phyloP scores from a whole-genome alignment of 2,113 vertebrate genomes.

The Mandrillus leucophaeus region DNA sequence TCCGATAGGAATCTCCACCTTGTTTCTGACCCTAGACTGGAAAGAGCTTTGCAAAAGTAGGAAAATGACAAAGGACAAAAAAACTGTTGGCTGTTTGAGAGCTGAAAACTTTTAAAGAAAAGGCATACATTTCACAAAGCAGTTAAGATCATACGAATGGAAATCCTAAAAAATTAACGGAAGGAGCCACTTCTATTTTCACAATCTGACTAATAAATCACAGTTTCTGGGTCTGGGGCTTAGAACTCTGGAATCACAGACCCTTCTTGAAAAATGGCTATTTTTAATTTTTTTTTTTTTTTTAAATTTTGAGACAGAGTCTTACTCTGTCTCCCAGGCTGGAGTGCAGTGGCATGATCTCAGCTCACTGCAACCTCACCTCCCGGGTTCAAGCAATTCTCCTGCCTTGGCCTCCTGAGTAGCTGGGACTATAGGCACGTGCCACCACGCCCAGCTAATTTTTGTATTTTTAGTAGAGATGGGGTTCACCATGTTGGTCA shows the following conservation, averaged over 20 bases:
- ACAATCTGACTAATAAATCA: not conserved
- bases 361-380: too few species aligned
- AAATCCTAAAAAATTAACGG: not conserved
- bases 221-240: not conserved
- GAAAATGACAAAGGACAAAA: not conserved
- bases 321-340: too few species aligned
- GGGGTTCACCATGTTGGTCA: too few species aligned
- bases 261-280: not conserved
- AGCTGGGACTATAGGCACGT: too few species aligned
- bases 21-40: not conserved
- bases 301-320: too few species aligned
- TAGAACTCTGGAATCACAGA: not conserved
- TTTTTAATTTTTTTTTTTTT: too few species aligned
- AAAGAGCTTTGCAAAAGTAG: not conserved
- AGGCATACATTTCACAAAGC: not conserved
- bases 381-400: accelerated
- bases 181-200: not conserved
- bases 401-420: too few species aligned
- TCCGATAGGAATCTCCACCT: not conserved
- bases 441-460: too few species aligned
- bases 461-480: too few species aligned
- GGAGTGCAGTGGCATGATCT: too few species aligned
- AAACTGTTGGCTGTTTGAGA: not conserved
- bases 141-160: not conserved
- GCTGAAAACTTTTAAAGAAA: not conserved